Evolutionary conservation across 2,113 vertebrate genomes (phyloP), one percentile per base, ranked within the genome.

Genomic region (Dunckerocampus dactyliophorus): DNA sequence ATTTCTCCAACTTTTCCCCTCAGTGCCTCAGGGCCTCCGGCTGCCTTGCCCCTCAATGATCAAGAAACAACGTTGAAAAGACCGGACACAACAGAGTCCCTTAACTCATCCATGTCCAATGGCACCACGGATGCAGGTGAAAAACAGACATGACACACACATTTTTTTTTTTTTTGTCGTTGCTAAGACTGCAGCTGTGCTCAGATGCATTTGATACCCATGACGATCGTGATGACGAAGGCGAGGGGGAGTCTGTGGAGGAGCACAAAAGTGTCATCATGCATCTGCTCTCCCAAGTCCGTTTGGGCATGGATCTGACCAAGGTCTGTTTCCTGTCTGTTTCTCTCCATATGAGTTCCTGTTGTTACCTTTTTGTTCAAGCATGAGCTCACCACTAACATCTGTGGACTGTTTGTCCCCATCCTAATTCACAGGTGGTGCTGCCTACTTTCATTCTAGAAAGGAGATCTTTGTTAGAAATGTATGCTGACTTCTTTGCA

Each of bases 401-500:
- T 55, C 9, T 11, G 6, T 22, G 39, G 20, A 21, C 21, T 46
- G 42, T 59, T 45, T 46, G 6, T 57, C 8, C 28, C 76, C 20
- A 1, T 59, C 71, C 15, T 67, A 11, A 76, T 59, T 61, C 31
- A 39, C 86, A 99, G 96, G 96, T 99, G 67, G 97, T 99, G 67
- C 92, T 99, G 71, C 97, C 97, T 65, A 99, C 97, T 0, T 99
- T 99, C 76, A 99, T 99, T 83, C 88, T 99, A 70, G 97, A 99
- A 83, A 91, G 95, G 80, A 93, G 97, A 75, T 99, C 97, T 9
- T 90, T 99, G 76, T 81, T 98, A 89, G 97, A 99, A 92, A 99
- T 99, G 97, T 99, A 99, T 57, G 97, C 96, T 50, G 97, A 99
- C 84, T 99, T 98, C 70, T 99, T 99, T 90, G 97, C 97, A 81